Conservation (phyloP, 2,888 invertebrate species). For the Metellina segmentata region DNA sequence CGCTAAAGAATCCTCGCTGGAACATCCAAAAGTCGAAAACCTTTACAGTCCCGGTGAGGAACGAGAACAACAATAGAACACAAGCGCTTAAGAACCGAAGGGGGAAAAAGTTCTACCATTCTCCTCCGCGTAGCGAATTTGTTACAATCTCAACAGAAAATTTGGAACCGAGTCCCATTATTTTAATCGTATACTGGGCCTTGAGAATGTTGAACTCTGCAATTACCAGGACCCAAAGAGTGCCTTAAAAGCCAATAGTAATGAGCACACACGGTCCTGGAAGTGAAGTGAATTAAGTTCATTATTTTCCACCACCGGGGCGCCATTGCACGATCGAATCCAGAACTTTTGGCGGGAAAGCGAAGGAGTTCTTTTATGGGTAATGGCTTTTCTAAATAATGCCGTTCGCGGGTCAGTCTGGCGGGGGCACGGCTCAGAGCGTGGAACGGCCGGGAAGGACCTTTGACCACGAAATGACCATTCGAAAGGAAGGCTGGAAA, state of each 20-base stretch:
- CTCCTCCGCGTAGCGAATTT: conserved; percentile 42
- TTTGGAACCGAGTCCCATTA: conserved; percentile 24
- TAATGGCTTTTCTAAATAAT: conserved; percentile 68
- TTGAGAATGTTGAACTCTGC: conserved; percentile 37
- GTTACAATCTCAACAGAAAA: conserved; percentile 41
- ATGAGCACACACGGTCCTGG: conserved; percentile 44
- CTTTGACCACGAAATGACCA: conserved; percentile 67
- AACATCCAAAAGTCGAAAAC: not conserved
- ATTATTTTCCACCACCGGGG: conserved; percentile 54
- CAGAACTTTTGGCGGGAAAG: conserved; percentile 17
- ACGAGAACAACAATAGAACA: not conserved
- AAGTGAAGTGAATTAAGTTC: conserved; percentile 69
- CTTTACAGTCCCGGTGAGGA: not conserved
- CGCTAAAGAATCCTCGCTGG: too few relatives aligned
- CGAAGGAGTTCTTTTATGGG: conserved; percentile 38
- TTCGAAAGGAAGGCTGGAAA: conserved; percentile 36
- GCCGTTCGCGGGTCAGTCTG: conserved; percentile 13
- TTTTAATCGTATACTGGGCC: conserved; percentile 65
- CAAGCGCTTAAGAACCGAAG: not conserved
- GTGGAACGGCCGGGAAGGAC: conserved; percentile 40
- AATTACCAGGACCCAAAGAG: conserved; percentile 54
- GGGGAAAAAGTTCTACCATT: conserved; percentile 1
- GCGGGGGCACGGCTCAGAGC: conserved; percentile 33
- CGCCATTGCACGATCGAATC: conserved; percentile 56
- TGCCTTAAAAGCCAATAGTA: conserved; percentile 61